Conservation (phyloP, 2,113 vertebrate genomes). For the Alaudala cheleensis region DNA sequence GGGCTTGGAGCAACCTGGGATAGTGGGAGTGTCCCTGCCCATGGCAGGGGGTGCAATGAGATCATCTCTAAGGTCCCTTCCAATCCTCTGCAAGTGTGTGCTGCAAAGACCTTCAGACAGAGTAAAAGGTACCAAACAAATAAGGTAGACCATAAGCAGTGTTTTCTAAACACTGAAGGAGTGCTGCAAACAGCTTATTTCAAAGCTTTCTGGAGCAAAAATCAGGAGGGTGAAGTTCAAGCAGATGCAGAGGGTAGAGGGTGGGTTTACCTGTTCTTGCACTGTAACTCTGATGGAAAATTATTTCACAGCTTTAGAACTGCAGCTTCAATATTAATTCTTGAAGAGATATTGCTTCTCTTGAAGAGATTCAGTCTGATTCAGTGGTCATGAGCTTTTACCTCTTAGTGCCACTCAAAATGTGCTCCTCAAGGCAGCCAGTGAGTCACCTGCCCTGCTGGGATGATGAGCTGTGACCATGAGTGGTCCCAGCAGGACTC, state of each 20-base stretch:
- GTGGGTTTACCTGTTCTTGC: neutral
- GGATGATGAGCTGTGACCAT: neutral
- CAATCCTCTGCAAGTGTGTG: neutral
- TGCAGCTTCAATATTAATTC: neutral
- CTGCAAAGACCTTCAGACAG: neutral
- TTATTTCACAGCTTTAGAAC: neutral
- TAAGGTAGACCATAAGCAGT: accelerated
- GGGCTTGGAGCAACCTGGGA: neutral
- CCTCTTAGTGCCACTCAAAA: neutral
- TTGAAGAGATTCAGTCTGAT: neutral
- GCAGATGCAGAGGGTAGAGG: accelerated
- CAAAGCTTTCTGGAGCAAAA: neutral
- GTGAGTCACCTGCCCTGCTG: neutral
- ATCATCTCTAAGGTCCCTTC: neutral
- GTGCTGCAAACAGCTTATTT: neutral
- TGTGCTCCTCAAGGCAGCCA: neutral
- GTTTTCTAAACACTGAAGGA: neutral
- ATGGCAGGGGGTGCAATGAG: neutral
- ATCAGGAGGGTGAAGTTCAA: accelerated
- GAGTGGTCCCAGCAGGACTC: neutral
- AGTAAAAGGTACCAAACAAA: neutral
- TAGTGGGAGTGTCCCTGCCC: neutral
- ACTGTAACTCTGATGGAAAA: neutral
- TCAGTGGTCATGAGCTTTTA: neutral
- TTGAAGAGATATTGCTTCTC: neutral